Percentiles rank a stretch among this genome's conserved stretches.
Conservation (phyloP, 2,888 invertebrate species). For the Catocala sponsa region DNA sequence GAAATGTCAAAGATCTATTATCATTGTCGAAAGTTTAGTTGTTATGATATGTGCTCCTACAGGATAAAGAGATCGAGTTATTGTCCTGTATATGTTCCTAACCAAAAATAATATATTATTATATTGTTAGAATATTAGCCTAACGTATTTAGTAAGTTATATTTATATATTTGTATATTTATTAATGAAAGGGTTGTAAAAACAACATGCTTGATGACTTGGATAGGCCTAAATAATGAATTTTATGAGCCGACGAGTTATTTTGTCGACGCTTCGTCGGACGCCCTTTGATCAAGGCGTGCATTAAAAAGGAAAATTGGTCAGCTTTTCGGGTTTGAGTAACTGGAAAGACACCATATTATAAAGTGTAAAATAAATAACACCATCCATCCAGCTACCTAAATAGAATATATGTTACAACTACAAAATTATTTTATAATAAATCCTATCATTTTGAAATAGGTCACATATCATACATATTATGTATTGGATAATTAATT, state of each 20-base stretch:
- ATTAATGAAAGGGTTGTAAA: constrained; percentile 43
- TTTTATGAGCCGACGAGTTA: constrained; percentile 70
- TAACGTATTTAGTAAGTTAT: neutral
- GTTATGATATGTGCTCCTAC: too few species aligned
- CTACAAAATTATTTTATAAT: too few species aligned
- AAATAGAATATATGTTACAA: constrained; percentile 17
- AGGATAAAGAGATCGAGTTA: too few species aligned
- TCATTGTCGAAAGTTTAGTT: too few species aligned
- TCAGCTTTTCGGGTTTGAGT: constrained; percentile 68
- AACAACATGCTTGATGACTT: constrained; percentile 48
- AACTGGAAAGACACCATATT: constrained; percentile 59
- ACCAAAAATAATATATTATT: too few species aligned
- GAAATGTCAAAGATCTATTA: too few species aligned
- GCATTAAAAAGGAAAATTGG: constrained; percentile 81
- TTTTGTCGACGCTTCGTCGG: constrained; percentile 67
- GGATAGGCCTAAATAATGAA: constrained; percentile 65
- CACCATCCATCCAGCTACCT: constrained; percentile 16
- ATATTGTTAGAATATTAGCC: too few species aligned
- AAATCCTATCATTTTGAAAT: too few species aligned
- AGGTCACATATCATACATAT: too few species aligned
- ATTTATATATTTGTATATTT: constrained; percentile 6
- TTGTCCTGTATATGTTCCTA: too few species aligned
- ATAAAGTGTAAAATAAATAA: constrained; percentile 43
- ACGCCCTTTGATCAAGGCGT: constrained; percentile 79
- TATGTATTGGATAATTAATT: too few species aligned